These are phyloP conservation scores for Pentalonia nigronervosa DNA, from an alignment of 1,140 invertebrate species.

Conservation along the genomic window DNA sequence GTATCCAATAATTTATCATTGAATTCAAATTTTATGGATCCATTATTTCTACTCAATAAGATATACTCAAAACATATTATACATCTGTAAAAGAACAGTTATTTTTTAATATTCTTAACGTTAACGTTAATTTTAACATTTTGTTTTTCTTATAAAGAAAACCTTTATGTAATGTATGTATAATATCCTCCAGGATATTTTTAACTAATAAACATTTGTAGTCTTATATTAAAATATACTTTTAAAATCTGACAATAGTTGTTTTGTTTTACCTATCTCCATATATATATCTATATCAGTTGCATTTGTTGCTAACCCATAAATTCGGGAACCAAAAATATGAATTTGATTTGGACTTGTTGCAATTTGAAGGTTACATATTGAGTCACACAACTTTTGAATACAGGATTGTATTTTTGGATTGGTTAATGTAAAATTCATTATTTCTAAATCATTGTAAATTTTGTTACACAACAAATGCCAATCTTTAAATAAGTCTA, in stretches of 20 bases:
- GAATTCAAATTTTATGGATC: too few relatives aligned
- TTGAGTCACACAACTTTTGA: not conserved
- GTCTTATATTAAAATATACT: not conserved
- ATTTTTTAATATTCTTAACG: too few relatives aligned
- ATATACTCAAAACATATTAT: too few relatives aligned
- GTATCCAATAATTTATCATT: too few relatives aligned
- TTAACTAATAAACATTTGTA: too few relatives aligned
- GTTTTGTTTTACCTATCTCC: not conserved
- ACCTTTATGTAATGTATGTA: too few relatives aligned
- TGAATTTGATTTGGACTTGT: not conserved
- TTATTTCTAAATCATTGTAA: not conserved
- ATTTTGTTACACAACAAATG: not conserved
- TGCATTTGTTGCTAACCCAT: not conserved
- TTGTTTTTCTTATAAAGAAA: too few relatives aligned
- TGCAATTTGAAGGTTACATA: not conserved
- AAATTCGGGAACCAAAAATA: conserved; percentile 12
- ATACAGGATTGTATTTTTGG: not conserved
- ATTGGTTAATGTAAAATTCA: not conserved
- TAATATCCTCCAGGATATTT: too few relatives aligned
- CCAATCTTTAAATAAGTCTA: conserved; percentile 26
- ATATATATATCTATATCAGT: conserved; percentile 37
- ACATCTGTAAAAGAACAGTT: too few relatives aligned
- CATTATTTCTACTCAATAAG: too few relatives aligned
- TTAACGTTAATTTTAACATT: too few relatives aligned
- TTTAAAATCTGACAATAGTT: not conserved